These are phyloP conservation scores for Vanessa tameamea DNA, from an alignment of 1,140 invertebrate genomes.

Conservation along the genomic window DNA sequence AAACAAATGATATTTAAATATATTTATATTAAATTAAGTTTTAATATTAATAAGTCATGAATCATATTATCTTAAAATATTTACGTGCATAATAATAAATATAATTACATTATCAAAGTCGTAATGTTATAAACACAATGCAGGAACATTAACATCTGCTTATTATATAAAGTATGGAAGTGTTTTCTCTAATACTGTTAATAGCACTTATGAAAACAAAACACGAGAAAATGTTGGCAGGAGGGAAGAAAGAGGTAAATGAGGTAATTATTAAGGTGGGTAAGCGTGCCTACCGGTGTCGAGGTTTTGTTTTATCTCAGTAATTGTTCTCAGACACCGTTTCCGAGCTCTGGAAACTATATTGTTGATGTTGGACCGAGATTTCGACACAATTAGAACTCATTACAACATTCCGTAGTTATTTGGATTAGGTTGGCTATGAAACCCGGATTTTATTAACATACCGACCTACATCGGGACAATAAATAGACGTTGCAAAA, in stretches of 20 bases:
- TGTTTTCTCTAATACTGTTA: constrained; percentile 2
- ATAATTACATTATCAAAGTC: neutral
- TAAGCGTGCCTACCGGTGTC: neutral
- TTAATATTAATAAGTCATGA: no score
- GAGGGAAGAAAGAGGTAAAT: neutral
- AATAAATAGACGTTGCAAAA: no score
- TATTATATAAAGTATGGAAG: constrained; percentile 2
- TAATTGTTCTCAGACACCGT: constrained; percentile 5
- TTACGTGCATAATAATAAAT: no score
- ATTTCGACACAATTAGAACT: constrained; percentile 6
- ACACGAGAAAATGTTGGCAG: neutral
- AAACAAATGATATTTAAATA: no score
- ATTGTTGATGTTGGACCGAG: constrained; percentile 3
- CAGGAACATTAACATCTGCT: constrained; percentile 7
- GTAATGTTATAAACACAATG: neutral
- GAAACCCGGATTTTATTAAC: neutral
- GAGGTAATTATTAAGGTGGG: neutral
- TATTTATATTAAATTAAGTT: no score
- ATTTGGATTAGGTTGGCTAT: neutral
- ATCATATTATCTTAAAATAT: no score
- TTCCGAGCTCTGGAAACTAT: neutral
- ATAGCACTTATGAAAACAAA: constrained; percentile 11
- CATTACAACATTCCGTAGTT: neutral
- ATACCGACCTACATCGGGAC: no score
- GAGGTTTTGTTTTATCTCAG: constrained; percentile 3